Base-by-base conservation (phyloP, 92 coral and sea anemone species). In the Pocillopora grandis region DNA sequence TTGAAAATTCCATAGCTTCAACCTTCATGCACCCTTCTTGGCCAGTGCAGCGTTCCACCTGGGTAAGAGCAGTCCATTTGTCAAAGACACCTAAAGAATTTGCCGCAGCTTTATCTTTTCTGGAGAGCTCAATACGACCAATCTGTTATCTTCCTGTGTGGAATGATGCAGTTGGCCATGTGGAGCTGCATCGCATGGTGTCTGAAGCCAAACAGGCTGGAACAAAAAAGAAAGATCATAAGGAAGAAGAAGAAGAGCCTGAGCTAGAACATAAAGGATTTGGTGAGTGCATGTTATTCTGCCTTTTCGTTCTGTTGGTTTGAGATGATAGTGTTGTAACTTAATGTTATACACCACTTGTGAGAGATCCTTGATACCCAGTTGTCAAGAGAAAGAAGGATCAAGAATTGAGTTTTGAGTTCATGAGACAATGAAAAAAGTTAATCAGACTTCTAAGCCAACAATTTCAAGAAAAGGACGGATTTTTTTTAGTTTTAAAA, bases 21-120 rank as follows among this genome's bases (percentile, higher is more conserved):
- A 87, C 99, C 20, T 96, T 96, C 76, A 96, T 96, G 99, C 99
- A 96, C 87, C 99, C 99, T 55, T 87, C 88, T 8, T 96, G 99
- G 99, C 98, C 99, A 4, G 60, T 96, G 19, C 99, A 96, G 89
- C 93, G 99, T 10, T 92, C 99, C n/a, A 89, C 99, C 14, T 96
- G 99, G 99, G 95, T 96, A 9, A 86, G 92, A 68, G 98, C 99
- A 49, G 96, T 96, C 20, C 99, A 96, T 55, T 61, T 94, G 83
- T 85, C 98, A 16, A 89, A 91, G 77, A 94, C 96, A 9, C 96
- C 96, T 59, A 73, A 77, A 10, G 99, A 96, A 78, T 94, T 96
- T 81, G 95, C 98, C 1, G 94, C 98, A 7, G 93, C 89, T 55
- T 70, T 96, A 62, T 80, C 92, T 19, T 96, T 94, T 84, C 90